These are phyloP conservation scores for Micromys minutus DNA, from an alignment of 2,113 vertebrate species.

Conservation along the genomic window DNA sequence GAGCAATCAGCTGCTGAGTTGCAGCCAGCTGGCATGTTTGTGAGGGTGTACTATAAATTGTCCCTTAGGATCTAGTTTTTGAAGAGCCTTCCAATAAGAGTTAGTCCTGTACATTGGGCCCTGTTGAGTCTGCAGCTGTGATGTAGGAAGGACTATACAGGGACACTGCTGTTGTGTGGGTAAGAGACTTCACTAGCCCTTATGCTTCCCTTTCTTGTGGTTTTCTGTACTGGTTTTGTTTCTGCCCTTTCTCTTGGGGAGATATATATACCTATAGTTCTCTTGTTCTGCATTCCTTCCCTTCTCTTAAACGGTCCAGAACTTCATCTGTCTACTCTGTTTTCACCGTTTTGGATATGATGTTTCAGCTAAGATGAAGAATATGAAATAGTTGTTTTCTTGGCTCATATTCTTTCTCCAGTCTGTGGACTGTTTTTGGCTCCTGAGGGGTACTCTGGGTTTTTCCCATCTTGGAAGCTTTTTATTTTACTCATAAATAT, in stretches of 20 bases:
- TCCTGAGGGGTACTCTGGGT: slow-evolving; percentile 55
- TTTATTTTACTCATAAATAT: slow-evolving; percentile 72
- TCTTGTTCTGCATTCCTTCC: slow-evolving; percentile 48
- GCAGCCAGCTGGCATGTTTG: slow-evolving; percentile 70
- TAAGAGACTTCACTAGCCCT: neutral
- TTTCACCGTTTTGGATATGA: slow-evolving; percentile 52
- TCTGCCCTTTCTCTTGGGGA: slow-evolving; percentile 53
- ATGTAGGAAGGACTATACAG: slow-evolving; percentile 34
- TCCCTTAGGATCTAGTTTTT: slow-evolving; percentile 65
- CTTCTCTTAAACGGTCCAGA: slow-evolving; percentile 50
- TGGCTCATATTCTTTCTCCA: slow-evolving; percentile 44
- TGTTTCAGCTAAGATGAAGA: slow-evolving; percentile 59
- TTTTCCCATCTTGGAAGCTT: slow-evolving; percentile 64
- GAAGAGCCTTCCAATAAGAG: slow-evolving; percentile 69
- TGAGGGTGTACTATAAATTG: slow-evolving; percentile 62
- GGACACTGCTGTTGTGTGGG: slow-evolving; percentile 4
- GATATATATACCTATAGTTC: slow-evolving; percentile 10
- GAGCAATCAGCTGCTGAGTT: slow-evolving; percentile 76
- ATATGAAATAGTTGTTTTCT: slow-evolving; percentile 66
- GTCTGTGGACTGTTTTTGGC: slow-evolving; percentile 52
- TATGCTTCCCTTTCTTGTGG: slow-evolving; percentile 49
- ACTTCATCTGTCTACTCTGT: slow-evolving; percentile 49
- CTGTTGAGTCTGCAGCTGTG: slow-evolving; percentile 52
- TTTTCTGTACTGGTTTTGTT: slow-evolving; percentile 57
- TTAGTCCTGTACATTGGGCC: slow-evolving; percentile 51